Evolutionary conservation across 2,797 vertebrate genomes (phyloP), one percentile per base, ranked within the genome.

Genomic region (Leptoclinus maculatus): DNA sequence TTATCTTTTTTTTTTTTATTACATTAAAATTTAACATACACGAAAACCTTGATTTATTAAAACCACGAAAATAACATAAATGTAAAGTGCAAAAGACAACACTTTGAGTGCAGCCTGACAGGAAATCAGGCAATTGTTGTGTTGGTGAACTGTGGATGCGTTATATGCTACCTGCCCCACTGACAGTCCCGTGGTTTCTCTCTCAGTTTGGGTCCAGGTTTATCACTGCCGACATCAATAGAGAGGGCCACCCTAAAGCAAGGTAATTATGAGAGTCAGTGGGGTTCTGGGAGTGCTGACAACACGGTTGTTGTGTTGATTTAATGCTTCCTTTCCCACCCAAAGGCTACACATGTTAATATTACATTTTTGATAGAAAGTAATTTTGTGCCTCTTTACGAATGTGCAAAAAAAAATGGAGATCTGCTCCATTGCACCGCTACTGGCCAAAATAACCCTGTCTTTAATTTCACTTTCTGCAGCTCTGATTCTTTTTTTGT

Each of bases 181-280:
- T 66, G 39, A 43, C 0, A 4, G 27, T 76, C 59, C 74, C 51
- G 82, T 72, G 39, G 74, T 71, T 84, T 86, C 74, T 63, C 71
- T 41, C 69, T 74, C 71, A 16, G 68, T 75, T 36, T 82, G 76
- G 56, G 21, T 83, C 60, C 72, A 79, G 71, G 36, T 80, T 47
- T 53, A 66, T 71, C 10, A 2, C 51, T 66, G 86, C 84, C 73
- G 81, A 65, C 63, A 63, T 85, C 83, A 80, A 67, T 78, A 75
- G 71, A 68, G 25, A 73, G n/a, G 49, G 53, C 74, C 80, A 74
- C 64, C 67, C 64, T 79, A 78, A 78, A 54, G 36, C 32, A 19
- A 67, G 78, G 74, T 86, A 88, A 90, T 88, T 80, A 88, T 71
- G 45, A 39, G 75, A 87, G 66, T 71, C 72, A 80, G 69, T 21